Conservation (phyloP, 37 sponge, comb jelly and placozoan species). For the Beroe ovata region DNA sequence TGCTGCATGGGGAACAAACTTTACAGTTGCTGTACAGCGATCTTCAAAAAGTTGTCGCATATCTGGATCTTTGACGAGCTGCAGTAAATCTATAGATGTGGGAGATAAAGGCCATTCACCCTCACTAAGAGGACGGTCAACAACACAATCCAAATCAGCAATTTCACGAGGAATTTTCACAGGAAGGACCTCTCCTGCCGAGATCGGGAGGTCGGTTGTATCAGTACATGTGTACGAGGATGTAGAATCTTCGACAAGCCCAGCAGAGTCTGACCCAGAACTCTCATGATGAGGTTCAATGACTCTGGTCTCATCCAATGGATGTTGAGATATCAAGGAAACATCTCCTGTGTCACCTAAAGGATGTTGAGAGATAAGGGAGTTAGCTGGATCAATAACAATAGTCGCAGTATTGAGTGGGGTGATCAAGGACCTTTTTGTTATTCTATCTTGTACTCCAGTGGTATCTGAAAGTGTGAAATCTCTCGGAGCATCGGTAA, state of each 20-base stretch:
- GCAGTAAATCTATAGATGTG: not conserved
- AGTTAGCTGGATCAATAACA: not conserved
- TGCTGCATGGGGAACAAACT: not conserved
- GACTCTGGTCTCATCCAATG: not conserved
- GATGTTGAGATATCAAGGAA: conserved; percentile 47
- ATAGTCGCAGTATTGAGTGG: not conserved
- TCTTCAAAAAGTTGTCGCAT: conserved; percentile 3
- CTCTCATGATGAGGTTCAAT: not conserved
- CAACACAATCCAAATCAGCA: not conserved
- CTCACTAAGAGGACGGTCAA: conserved; percentile 30
- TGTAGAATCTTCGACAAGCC: not conserved
- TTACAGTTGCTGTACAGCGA: not conserved
- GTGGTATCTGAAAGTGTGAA: not conserved
- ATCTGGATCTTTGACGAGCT: conserved; percentile 36
- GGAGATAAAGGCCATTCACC: conserved; percentile 66
- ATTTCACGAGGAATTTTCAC: conserved; percentile 1
- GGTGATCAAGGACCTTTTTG: not conserved
- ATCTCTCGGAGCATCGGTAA: not conserved
- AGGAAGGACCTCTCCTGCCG: conserved; percentile 46
- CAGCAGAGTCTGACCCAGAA: not conserved
- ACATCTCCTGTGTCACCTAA: not conserved
- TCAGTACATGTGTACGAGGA: not conserved
- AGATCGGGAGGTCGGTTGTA: conserved; percentile 30
- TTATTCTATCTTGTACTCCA: not conserved
- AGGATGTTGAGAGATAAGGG: conserved; percentile 46